Conservation (phyloP, 1,140 invertebrate genomes). For the Drosophila teissieri region DNA sequence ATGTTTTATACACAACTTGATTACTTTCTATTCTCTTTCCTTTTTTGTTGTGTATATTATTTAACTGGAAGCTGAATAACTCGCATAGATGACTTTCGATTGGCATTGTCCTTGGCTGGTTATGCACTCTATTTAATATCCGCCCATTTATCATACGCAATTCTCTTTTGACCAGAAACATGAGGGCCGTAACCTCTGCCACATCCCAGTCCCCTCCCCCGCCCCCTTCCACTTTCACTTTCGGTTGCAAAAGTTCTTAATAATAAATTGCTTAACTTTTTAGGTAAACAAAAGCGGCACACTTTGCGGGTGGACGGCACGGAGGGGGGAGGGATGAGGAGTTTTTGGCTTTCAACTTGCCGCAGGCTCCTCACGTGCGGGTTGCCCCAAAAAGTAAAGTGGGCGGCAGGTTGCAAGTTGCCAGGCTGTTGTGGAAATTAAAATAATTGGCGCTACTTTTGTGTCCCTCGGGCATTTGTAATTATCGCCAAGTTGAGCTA, state of each 20-base stretch:
- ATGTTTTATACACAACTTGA: too few relatives aligned
- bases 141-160: conserved; percentile 61
- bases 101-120: conserved; percentile 43
- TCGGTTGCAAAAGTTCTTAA: conserved; percentile 70
- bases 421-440: conserved; percentile 46
- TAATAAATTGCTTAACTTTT: conserved; percentile 80
- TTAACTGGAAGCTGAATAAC: too few relatives aligned
- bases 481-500: conserved; percentile 40
- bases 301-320: too few relatives aligned
- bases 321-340: too few relatives aligned
- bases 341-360: conserved; percentile 54
- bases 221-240: neutral
- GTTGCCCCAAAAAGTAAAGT: conserved; percentile 2
- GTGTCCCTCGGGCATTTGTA: conserved; percentile 31
- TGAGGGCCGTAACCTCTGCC: conserved; percentile 39
- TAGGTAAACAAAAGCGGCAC: conserved; percentile 75
- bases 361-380: conserved; percentile 64
- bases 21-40: too few relatives aligned
- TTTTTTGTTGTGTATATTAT: too few relatives aligned
- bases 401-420: conserved; percentile 16
- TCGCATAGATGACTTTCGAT: conserved; percentile 1
- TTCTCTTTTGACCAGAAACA: conserved; percentile 16
- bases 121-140: conserved; percentile 65
- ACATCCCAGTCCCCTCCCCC: neutral
- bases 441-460: conserved; percentile 30